Evolutionary conservation across 2,888 invertebrate species (phyloP), one percentile per base, ranked within the genome.

Genomic region (Neuroscelio doddi): DNA sequence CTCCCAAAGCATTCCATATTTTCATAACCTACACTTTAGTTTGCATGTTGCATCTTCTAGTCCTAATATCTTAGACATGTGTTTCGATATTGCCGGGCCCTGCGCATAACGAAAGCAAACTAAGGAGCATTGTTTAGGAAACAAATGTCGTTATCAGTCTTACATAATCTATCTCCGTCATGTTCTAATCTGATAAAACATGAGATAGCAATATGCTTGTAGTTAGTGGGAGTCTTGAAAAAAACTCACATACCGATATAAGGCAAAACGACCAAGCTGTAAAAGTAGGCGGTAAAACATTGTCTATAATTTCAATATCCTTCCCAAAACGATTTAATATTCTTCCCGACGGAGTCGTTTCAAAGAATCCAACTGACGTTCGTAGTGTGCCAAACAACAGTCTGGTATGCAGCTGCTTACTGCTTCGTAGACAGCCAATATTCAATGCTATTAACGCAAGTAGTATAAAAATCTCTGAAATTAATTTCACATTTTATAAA

Each of bases 331-430:
- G 88, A 87, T 92, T 93, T 85, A 93, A 88, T 82, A 93, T 89
- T 82, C 93, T 88, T 83, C 93, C 93, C 69, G 90, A 87, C 66
- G 93, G 93, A 77, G 93, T 93, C 74, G 92, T 90, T 86, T 93
- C 93, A 88, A 91, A 93, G 88, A 92, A 93, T 80, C 89, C 89
- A 80, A 88, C 86, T 58, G 92, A 91, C 74, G 90, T 89, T 81
- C 89, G 87, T 77, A 93, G 85, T 79, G 92, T 88, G 80, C 90
- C 88, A 72, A 80, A 82, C 74, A 93, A 87, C 84, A 92, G 86
- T 72, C 86, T 85, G 76, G 86, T 85, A 87, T 93, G 93, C 78
- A 93, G 87, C 77, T 86, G 83, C 80, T 86, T 73, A 47, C 82
- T 82, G 75, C 84, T 81, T 61, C 76, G 77, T 38, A 85, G 67